Evolutionary conservation across 2,113 vertebrate species (phyloP).

Genomic region (Oncorhynchus clarkii): DNA sequence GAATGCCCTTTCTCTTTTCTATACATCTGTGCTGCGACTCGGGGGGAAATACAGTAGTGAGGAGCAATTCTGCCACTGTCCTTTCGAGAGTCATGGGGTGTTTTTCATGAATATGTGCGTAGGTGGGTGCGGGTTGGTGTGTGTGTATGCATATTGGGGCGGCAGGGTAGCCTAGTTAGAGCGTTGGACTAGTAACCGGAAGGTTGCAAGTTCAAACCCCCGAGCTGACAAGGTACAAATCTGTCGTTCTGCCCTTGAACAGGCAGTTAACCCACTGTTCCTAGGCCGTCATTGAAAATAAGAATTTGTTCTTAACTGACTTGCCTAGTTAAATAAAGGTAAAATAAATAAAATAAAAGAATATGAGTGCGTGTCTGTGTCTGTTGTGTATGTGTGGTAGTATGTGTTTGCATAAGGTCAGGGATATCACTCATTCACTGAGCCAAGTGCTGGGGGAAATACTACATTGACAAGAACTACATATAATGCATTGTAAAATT

Average conservation of each 20-base stretch:
- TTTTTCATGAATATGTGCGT: not conserved
- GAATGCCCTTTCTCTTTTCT: not conserved
- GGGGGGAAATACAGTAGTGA: not conserved
- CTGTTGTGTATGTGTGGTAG: slow-evolving; percentile 2
- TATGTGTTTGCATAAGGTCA: not conserved
- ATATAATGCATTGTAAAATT: too few relatives aligned
- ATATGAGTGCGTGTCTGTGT: not conserved
- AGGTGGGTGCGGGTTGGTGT: not conserved
- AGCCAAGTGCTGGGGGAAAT: not conserved
- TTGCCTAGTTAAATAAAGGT: too few relatives aligned
- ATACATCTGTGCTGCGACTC: not conserved
- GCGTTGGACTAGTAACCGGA: too few relatives aligned
- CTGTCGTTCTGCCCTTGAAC: too few relatives aligned
- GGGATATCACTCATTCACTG: not conserved
- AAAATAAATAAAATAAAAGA: too few relatives aligned
- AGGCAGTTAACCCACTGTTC: too few relatives aligned
- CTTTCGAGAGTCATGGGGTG: not conserved
- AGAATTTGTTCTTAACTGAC: too few relatives aligned
- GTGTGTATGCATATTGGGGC: not conserved
- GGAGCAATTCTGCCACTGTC: not conserved
- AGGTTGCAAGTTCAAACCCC: too few relatives aligned
- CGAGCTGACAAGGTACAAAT: too few relatives aligned
- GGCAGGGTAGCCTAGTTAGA: too few relatives aligned
- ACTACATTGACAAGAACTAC: too few relatives aligned
- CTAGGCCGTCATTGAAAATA: too few relatives aligned